Percentiles rank a stretch among this genome's conserved stretches.
Evolutionary conservation across 2,797 vertebrate species (phyloP).

Genomic region (Cirrhinus molitorella): DNA sequence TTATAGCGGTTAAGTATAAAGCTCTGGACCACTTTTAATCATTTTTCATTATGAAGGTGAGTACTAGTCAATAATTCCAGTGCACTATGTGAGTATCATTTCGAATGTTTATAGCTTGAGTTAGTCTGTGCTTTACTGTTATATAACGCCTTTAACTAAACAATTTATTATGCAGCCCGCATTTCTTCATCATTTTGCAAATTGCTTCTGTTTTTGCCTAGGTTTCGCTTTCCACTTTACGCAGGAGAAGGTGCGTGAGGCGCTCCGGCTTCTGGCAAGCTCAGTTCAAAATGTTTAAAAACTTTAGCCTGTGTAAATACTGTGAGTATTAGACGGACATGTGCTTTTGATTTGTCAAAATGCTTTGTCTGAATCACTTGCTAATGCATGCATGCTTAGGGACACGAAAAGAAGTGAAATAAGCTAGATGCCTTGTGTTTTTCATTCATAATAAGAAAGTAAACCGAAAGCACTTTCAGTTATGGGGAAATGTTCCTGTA

Average conservation of each 20-base stretch:
- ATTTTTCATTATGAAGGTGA: constrained; percentile 24
- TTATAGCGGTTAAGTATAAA: neutral
- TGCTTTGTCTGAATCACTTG: neutral
- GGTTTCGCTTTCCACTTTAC: constrained; percentile 40
- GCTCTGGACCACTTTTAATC: neutral
- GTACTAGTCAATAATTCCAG: neutral
- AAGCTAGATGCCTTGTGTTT: neutral
- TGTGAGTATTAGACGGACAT: constrained; percentile 1
- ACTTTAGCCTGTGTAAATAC: constrained; percentile 36
- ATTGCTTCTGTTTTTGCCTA: neutral
- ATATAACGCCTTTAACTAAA: neutral
- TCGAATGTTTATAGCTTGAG: neutral
- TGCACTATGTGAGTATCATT: neutral
- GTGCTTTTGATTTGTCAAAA: neutral
- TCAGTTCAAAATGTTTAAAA: neutral
- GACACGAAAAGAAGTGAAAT: neutral
- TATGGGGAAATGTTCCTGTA: neutral
- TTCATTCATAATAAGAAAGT: neutral
- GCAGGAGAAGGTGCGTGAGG: neutral
- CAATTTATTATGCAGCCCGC: neutral
- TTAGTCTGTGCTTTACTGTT: neutral
- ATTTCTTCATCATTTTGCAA: neutral
- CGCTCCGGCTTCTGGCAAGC: neutral
- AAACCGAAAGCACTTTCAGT: neutral
- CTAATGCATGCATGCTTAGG: neutral